Conservation (phyloP, 1,140 invertebrate genomes). For the Zaprionus gabonicus region DNA sequence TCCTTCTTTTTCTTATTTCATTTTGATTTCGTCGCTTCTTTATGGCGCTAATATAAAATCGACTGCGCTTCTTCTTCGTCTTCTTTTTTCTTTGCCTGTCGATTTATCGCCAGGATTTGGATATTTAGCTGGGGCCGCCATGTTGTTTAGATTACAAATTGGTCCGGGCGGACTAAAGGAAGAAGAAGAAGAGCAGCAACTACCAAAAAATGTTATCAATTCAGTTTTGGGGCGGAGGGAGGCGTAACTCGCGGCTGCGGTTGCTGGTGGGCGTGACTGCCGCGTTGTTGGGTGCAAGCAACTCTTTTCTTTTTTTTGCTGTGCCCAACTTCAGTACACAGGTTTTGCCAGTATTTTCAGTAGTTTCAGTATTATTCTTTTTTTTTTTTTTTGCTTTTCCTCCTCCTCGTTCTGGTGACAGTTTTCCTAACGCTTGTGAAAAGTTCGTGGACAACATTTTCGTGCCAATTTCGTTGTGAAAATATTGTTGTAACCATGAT, state of each 20-base stretch:
- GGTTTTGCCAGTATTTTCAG: neutral
- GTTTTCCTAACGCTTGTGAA: slow-evolving; percentile 64
- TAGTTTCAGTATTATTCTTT: neutral
- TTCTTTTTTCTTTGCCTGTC: slow-evolving; percentile 45
- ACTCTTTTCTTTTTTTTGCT: slow-evolving; percentile 28
- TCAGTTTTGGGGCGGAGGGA: slow-evolving; percentile 55
- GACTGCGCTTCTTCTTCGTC: slow-evolving; percentile 54
- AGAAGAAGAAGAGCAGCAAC: slow-evolving; percentile 14
- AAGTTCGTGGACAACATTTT: slow-evolving; percentile 80
- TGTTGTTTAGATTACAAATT: slow-evolving; percentile 83
- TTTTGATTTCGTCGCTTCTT: slow-evolving; percentile 63
- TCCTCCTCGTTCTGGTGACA: neutral
- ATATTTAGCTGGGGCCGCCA: slow-evolving; percentile 58
- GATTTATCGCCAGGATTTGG: slow-evolving; percentile 61
- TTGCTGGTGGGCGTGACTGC: slow-evolving; percentile 54
- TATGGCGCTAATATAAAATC: slow-evolving; percentile 77
- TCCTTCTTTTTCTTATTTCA: slow-evolving; percentile 36
- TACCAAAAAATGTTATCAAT: slow-evolving; percentile 70
- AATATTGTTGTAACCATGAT: slow-evolving; percentile 81
- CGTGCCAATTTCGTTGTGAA: slow-evolving; percentile 81
- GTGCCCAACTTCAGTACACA: slow-evolving; percentile 11
- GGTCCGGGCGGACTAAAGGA: slow-evolving; percentile 41
- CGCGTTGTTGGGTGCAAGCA: slow-evolving; percentile 32
- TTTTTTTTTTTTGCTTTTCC: neutral
- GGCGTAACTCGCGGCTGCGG: slow-evolving; percentile 36